Conservation (phyloP, 1,140 invertebrate genomes). For the Elymnias hypermnestra region DNA sequence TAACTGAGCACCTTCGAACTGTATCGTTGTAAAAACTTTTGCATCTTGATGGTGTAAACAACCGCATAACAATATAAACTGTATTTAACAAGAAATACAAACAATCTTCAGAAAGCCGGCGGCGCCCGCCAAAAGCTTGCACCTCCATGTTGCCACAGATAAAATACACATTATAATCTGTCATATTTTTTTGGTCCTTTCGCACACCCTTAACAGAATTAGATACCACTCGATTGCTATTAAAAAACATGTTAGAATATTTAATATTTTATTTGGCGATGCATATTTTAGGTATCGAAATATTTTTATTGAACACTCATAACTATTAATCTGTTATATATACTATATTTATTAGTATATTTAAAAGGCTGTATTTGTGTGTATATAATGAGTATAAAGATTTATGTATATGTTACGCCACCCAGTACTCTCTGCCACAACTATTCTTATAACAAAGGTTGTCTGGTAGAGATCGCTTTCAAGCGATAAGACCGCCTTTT, state of each 20-base stretch:
- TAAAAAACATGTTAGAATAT: conserved; percentile 5
- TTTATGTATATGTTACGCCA: too few species aligned
- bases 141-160: conserved; percentile 34
- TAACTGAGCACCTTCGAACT: conserved; percentile 1
- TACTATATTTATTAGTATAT: too few species aligned
- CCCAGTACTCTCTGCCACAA: too few species aligned
- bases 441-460: too few species aligned
- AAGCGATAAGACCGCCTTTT: too few species aligned
- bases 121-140: conserved; percentile 57
- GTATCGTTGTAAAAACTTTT: conserved; percentile 29
- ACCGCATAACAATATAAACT: conserved; percentile 42
- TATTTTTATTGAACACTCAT: too few species aligned
- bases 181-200: conserved; percentile 36
- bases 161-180: conserved; percentile 26
- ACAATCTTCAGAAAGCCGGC: conserved; percentile 39
- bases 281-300: too few species aligned
- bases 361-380: too few species aligned
- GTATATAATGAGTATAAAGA: too few species aligned
- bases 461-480: too few species aligned
- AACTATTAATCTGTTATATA: too few species aligned
- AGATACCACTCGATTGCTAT: conserved; percentile 16
- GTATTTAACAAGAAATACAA: conserved; percentile 40
- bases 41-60: conserved; percentile 46
- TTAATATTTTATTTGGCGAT: neutral
- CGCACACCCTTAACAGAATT: conserved; percentile 46